phyloP scores from a whole-genome alignment of 2,888 invertebrate genomes.

The Leptopterna dolabrata region DNA sequence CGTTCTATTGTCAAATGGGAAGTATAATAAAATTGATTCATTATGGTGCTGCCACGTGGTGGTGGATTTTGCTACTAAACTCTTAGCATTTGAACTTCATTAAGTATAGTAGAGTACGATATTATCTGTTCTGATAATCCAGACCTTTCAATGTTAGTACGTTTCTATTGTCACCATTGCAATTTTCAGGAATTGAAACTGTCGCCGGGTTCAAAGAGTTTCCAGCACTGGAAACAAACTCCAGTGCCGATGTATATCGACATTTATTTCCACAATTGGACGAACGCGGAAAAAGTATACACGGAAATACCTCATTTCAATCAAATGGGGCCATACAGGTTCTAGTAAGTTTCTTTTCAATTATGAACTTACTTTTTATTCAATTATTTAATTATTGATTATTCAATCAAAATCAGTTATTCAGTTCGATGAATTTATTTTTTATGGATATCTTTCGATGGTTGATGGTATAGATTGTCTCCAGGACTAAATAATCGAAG shows the following conservation, averaged over 20 bases:
- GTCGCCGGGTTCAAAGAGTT: conserved; percentile 59
- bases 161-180: too few relatives aligned
- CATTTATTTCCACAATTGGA: conserved; percentile 82
- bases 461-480: too few relatives aligned
- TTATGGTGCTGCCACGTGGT: too few relatives aligned
- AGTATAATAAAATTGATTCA: too few relatives aligned
- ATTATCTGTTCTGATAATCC: too few relatives aligned
- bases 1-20: too few relatives aligned
- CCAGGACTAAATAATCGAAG: too few relatives aligned
- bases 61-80: too few relatives aligned
- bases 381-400: not conserved
- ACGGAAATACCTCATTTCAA: conserved; percentile 73
- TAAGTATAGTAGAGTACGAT: too few relatives aligned
- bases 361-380: not conserved
- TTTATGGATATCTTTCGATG: too few relatives aligned
- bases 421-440: not conserved
- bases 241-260: conserved; percentile 86
- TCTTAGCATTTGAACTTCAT: too few relatives aligned
- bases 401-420: not conserved
- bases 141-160: too few relatives aligned
- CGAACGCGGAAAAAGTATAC: conserved; percentile 76
- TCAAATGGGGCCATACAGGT: conserved; percentile 82
- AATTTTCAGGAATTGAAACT: conserved; percentile 59
- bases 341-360: conserved; percentile 71
- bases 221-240: conserved; percentile 78